A percentile compares a stretch with the other conserved stretches of the same genome.
Evolutionary conservation across 2,888 invertebrate species (phyloP).

Genomic region (Lycaena phlaeas): DNA sequence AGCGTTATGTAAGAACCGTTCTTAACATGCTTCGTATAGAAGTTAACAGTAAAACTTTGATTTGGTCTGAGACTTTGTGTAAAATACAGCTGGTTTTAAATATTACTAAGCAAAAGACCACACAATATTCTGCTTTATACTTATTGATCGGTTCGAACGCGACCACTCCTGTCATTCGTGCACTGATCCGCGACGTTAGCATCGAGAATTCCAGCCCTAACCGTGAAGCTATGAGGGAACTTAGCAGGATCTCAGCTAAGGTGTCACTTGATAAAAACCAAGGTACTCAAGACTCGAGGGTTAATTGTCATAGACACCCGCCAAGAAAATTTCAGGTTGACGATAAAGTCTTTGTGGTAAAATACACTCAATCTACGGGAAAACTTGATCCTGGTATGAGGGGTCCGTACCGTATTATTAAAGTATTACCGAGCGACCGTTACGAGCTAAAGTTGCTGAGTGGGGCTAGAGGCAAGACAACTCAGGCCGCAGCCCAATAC

Average conservation of each 20-base stretch:
- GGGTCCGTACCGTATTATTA: constrained; percentile 14
- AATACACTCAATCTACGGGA: constrained; percentile 16
- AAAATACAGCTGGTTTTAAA: constrained; percentile 15
- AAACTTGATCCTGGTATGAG: constrained; percentile 19
- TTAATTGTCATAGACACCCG: constrained; percentile 5
- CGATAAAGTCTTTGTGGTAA: constrained; percentile 18
- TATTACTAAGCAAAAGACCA: constrained; percentile 13
- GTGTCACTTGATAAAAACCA: constrained; percentile 5
- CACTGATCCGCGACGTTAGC: constrained; percentile 16
- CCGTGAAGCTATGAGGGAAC: constrained; percentile 5
- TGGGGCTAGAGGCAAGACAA: constrained; percentile 18
- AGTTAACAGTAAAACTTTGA: not conserved
- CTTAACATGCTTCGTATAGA: constrained; percentile 12
- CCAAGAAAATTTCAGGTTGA: constrained; percentile 7
- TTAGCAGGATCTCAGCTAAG: not conserved
- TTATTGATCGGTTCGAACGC: constrained; percentile 12
- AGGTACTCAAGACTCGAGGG: constrained; percentile 5
- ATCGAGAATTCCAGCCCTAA: constrained; percentile 1
- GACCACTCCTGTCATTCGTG: constrained; percentile 12
- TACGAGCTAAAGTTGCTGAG: constrained; percentile 16
- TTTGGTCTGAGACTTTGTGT: constrained; percentile 13
- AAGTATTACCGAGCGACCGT: constrained; percentile 9
- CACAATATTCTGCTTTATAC: constrained; percentile 14
- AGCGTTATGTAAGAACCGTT: constrained; percentile 17
- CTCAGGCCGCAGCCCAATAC: constrained; percentile 18